Conservation (phyloP, 1,140 invertebrate species). For the Drosophila parabipectinata region DNA sequence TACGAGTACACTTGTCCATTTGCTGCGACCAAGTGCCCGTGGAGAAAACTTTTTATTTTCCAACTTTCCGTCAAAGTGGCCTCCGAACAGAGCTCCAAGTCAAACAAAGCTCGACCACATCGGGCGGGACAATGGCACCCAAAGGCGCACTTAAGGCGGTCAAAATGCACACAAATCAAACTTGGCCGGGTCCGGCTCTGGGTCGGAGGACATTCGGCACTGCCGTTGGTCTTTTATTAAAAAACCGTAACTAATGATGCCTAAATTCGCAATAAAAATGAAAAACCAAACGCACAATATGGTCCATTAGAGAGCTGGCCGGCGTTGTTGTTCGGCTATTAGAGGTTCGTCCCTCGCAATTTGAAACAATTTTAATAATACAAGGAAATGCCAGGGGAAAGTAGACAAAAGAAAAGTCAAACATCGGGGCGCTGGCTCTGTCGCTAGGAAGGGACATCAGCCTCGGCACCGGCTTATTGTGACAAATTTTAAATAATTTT, state of each 20-base stretch:
- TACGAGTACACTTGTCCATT: conserved; percentile 67
- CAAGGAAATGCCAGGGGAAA: conserved; percentile 24
- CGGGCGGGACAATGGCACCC: conserved; percentile 69
- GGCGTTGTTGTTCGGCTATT: conserved; percentile 59
- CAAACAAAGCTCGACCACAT: conserved; percentile 74
- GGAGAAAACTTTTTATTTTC: conserved; percentile 58
- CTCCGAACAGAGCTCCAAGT: conserved; percentile 33
- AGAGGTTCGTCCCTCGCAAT: conserved; percentile 62
- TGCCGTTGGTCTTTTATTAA: conserved; percentile 75
- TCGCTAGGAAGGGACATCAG: conserved; percentile 6
- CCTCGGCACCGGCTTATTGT: conserved; percentile 64
- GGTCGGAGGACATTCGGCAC: neutral
- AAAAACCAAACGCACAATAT: conserved; percentile 74
- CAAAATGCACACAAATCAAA: conserved; percentile 75
- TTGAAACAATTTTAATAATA: conserved; percentile 82
- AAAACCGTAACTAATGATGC: conserved; percentile 82
- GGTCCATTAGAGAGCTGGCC: conserved; percentile 70
- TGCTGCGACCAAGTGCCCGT: conserved; percentile 20
- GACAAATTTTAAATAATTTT: conserved; percentile 82
- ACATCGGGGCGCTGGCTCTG: conserved; percentile 23
- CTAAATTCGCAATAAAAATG: conserved; percentile 82
- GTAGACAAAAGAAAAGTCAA: conserved; percentile 47
- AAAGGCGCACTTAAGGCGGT: conserved; percentile 72
- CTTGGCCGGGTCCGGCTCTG: conserved; percentile 34
- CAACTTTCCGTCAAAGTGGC: conserved; percentile 45